A percentile compares a stretch with the other conserved stretches of the same genome.
These are phyloP conservation scores for Vanessa atalanta DNA, from an alignment of 1,140 invertebrate species.

Conservation along the genomic window DNA sequence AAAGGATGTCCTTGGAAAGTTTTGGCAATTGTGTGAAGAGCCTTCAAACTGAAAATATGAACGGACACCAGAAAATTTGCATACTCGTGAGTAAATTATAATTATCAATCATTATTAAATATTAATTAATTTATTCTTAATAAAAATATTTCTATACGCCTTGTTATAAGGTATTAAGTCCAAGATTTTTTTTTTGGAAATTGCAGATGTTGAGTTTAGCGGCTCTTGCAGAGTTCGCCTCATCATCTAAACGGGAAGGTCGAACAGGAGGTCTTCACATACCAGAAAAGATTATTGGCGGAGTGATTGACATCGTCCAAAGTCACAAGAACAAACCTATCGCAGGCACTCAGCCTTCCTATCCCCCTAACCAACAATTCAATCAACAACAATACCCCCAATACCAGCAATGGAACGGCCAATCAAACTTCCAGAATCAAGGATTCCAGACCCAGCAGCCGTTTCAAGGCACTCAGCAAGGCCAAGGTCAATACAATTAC, in stretches of 20 bases:
- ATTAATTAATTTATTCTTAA: no score
- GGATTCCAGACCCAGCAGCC: slow-evolving; percentile 45
- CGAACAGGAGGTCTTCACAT: slow-evolving; percentile 56
- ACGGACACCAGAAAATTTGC: slow-evolving; percentile 37
- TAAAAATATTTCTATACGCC: no score
- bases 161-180: no score
- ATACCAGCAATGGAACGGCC: slow-evolving; percentile 52
- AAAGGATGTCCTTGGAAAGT: slow-evolving; percentile 57
- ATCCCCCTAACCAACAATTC: slow-evolving; percentile 37
- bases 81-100: slow-evolving; percentile 51
- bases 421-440: slow-evolving; percentile 42
- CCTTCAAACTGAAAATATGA: slow-evolving; percentile 48
- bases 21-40: slow-evolving; percentile 46
- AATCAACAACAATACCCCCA: slow-evolving; percentile 52
- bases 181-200: background rate
- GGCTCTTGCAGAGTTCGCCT: slow-evolving; percentile 22
- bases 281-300: slow-evolving; percentile 70
- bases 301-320: slow-evolving; percentile 71
- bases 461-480: slow-evolving; percentile 44
- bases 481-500: slow-evolving; percentile 49
- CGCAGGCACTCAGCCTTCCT: slow-evolving; percentile 32
- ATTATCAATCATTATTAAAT: background rate
- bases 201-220: slow-evolving; percentile 48
- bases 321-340: slow-evolving; percentile 67
- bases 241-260: slow-evolving; percentile 47